Conservation (phyloP, 1,140 invertebrate genomes). For the Hylyphantes graminicola region DNA sequence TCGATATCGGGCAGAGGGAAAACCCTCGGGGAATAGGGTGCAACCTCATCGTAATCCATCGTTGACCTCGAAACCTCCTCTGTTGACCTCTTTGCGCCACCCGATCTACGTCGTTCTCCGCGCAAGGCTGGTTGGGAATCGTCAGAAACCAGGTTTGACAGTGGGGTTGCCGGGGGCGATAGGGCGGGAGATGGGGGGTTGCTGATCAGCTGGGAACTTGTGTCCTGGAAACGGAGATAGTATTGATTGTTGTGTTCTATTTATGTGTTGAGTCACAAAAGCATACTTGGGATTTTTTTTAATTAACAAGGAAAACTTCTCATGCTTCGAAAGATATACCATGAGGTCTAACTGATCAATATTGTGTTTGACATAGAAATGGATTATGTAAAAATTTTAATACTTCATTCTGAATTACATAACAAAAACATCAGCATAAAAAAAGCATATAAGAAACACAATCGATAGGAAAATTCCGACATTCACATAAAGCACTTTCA, state of each 20-base stretch:
- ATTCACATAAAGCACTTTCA: too few species aligned
- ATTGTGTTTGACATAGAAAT: too few species aligned
- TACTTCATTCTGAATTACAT: too few species aligned
- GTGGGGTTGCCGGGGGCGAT: slow-evolving; percentile 75
- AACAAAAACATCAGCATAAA: too few species aligned
- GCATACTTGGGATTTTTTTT: background rate
- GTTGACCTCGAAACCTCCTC: slow-evolving; percentile 14
- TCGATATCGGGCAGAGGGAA: slow-evolving; percentile 81
- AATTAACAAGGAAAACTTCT: too few species aligned
- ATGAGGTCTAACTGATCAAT: too few species aligned
- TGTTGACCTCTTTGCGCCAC: slow-evolving; percentile 14
- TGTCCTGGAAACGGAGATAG: slow-evolving; percentile 3
- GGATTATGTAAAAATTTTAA: too few species aligned
- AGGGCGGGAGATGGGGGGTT: slow-evolving; percentile 70
- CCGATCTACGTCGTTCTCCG: slow-evolving; percentile 57
- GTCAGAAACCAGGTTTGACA: slow-evolving; percentile 66
- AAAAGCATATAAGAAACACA: too few species aligned
- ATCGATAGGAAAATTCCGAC: too few species aligned
- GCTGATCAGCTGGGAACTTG: slow-evolving; percentile 1
- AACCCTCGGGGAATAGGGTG: slow-evolving; percentile 78
- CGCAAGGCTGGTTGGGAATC: slow-evolving; percentile 75
- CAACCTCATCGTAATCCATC: slow-evolving; percentile 61
- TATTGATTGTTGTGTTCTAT: background rate
- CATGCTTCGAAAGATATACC: too few species aligned
- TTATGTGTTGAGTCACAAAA: background rate